Evolutionary conservation across 2,113 vertebrate genomes (phyloP).

Genomic region (Nestor notabilis): DNA sequence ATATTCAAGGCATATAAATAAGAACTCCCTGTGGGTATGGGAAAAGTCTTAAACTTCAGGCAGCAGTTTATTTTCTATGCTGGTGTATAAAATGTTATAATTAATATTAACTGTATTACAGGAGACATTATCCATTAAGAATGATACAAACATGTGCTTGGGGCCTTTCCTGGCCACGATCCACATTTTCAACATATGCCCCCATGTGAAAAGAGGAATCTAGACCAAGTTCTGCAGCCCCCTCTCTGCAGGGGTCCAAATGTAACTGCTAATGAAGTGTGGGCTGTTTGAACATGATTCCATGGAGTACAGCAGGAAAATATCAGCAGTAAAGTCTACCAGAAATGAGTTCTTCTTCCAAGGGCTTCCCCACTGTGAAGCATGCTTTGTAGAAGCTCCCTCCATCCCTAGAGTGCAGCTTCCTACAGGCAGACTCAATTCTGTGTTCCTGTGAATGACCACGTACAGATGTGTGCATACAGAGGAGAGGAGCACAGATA

Average conservation of each 20-base stretch:
- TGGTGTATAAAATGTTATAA: neutral
- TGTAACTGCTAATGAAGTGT: neutral
- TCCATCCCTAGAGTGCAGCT: neutral
- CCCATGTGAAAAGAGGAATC: neutral
- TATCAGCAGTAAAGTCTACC: fast-evolving
- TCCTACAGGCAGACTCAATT: neutral
- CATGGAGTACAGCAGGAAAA: neutral
- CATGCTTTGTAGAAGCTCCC: neutral
- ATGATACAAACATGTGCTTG: neutral
- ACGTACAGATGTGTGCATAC: fast-evolving
- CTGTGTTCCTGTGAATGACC: neutral
- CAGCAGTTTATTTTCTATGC: neutral
- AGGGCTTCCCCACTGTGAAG: neutral
- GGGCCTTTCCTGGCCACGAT: neutral
- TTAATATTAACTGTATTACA: neutral
- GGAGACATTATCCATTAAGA: neutral
- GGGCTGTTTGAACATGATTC: neutral
- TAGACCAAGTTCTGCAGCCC: neutral
- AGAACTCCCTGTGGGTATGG: neutral
- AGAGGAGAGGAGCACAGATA: fast-evolving
- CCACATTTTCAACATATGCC: neutral
- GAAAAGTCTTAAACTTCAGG: neutral
- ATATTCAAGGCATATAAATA: neutral
- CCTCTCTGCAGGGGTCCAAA: neutral
- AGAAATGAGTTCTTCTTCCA: neutral